Percentiles rank a stretch among this genome's conserved stretches.
Evolutionary conservation across 1,140 invertebrate species (phyloP).

Genomic region (Chironomus striatipennis): DNA sequence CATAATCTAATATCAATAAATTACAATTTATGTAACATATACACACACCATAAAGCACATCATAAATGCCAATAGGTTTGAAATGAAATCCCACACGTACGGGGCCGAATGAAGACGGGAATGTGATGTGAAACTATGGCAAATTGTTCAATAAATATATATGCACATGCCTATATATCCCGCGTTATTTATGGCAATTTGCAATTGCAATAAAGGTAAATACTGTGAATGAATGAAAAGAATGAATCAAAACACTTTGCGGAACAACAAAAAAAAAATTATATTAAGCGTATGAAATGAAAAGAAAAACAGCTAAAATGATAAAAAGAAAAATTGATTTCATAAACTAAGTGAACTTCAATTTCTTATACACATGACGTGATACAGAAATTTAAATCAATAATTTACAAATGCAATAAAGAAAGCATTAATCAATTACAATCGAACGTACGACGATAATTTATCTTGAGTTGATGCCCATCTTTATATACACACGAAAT

Average conservation of each 20-base stretch:
- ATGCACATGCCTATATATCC: neutral
- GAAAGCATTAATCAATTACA: neutral
- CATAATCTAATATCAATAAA: conserved; percentile 20
- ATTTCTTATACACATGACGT: neutral
- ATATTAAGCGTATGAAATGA: no score
- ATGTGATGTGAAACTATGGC: conserved; percentile 13
- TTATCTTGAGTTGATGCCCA: neutral
- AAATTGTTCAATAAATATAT: neutral
- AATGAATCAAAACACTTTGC: neutral
- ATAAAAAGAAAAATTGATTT: no score
- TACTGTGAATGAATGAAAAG: neutral
- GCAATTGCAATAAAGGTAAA: conserved; percentile 1
- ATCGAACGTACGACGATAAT: neutral
- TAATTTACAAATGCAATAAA: conserved; percentile 2
- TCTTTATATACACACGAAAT: no score
- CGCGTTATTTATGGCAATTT: conserved; percentile 16
- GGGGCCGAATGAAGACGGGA: neutral
- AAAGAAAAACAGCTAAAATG: no score
- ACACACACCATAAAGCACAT: conserved; percentile 12
- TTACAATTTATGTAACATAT: neutral
- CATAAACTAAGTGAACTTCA: no score
- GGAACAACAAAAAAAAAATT: neutral
- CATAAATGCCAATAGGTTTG: neutral
- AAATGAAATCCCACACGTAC: conserved; percentile 18
- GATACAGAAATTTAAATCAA: neutral